Evolutionary conservation across 2,113 vertebrate genomes (phyloP), one percentile per base, ranked within the genome.

Genomic region (Colius striatus): DNA sequence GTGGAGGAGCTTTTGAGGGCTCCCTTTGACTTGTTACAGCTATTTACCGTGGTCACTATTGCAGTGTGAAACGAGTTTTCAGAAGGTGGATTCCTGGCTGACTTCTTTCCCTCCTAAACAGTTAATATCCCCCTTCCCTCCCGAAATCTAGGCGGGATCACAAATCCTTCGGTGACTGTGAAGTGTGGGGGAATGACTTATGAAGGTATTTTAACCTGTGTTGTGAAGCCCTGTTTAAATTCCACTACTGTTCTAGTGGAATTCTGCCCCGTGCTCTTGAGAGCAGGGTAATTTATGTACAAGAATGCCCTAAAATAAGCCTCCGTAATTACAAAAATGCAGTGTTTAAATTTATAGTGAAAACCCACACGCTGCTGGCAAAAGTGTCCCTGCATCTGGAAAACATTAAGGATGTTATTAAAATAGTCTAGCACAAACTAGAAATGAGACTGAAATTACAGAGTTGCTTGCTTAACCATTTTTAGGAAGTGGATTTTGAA

Each of bases 341-440:
- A 97, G 97, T 98, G 99, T 99, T 99, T 99, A 98, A 98, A 98
- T 99, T 99, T 98, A 98, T 98, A 99, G 98, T 97, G 97, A 97
- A 97, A 98, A 98, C 97, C 99, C 98, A 97, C 98, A 99, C 97
- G 95, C 96, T 97, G 95, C 98, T 98, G 98, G 98, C 98, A 98
- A 98, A 94, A 95, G 96, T 87, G 70, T 91, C 88, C 36, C 92
- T 94, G 96, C 98, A 99, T 98, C 99, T 99, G 99, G 98, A 98
- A 98, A 97, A 96, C 98, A 98, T 97, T 97, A 97, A 95, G 95
- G 96, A 96, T 97, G 97, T 96, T 97, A 97, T 98, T 97, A 97
- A 97, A 97, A 97, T 95, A 96, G 94, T 94, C 89, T 54, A 77
- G 72, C 45, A 75, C 60, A 79, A 93, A 93, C 92, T 82, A 51